Evolutionary conservation across 2,888 invertebrate species (phyloP).

Genomic region (Coenonympha arcania): DNA sequence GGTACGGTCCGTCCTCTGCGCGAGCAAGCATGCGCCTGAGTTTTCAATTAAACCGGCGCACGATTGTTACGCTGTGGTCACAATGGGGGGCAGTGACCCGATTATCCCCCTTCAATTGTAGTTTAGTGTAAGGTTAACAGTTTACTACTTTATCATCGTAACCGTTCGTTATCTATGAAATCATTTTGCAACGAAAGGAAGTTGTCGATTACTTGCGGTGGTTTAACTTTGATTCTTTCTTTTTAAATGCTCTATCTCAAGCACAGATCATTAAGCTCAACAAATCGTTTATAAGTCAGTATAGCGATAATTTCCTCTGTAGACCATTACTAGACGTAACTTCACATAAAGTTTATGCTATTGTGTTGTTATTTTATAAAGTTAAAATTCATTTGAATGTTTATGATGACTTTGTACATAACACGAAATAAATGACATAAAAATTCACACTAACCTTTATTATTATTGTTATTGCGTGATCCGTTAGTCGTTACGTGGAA

Average conservation of each 20-base stretch:
- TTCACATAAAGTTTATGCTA: too few relatives aligned
- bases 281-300: too few relatives aligned
- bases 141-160: conserved; percentile 5
- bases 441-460: not conserved
- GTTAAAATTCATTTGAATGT: too few relatives aligned
- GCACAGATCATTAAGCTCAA: too few relatives aligned
- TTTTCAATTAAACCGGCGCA: conserved; percentile 43
- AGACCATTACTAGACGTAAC: too few relatives aligned
- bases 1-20: too few relatives aligned
- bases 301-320: too few relatives aligned
- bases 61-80: conserved; percentile 38
- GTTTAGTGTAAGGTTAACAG: conserved; percentile 10
- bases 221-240: too few relatives aligned
- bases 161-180: not conserved
- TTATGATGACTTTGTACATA: not conserved
- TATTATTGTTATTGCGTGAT: not conserved
- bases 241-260: too few relatives aligned
- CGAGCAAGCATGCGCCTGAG: too few relatives aligned
- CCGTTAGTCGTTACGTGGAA: not conserved
- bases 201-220: too few relatives aligned
- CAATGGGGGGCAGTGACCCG: conserved; percentile 50
- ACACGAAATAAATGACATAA: not conserved
- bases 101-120: conserved; percentile 29
- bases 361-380: too few relatives aligned
- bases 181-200: not conserved